Conservation (phyloP, 2,888 invertebrate species). For the Crocallis elinguaria region DNA sequence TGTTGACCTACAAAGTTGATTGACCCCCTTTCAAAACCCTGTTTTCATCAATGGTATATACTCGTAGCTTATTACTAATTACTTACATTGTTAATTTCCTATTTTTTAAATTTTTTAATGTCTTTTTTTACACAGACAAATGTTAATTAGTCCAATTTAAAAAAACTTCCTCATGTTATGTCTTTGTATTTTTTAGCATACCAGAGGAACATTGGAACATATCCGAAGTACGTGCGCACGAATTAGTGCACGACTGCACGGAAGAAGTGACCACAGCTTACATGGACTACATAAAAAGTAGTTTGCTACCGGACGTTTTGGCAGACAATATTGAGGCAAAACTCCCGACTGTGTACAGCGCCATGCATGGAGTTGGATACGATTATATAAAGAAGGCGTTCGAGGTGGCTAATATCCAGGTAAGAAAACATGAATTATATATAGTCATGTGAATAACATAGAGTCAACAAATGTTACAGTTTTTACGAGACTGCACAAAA, state of each 20-base stretch:
- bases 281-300: slow-evolving; percentile 83
- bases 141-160: no score
- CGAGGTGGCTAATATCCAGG: slow-evolving; percentile 88
- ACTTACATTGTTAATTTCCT: no score
- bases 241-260: slow-evolving; percentile 88
- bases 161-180: background rate
- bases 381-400: slow-evolving; percentile 91
- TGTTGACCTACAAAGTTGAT: no score
- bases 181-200: slow-evolving; percentile 86
- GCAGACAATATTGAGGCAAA: slow-evolving; percentile 83
- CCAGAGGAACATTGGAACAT: slow-evolving; percentile 91
- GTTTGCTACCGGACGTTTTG: slow-evolving; percentile 80
- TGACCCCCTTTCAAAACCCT: no score
- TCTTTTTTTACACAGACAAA: no score
- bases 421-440: background rate
- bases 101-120: no score
- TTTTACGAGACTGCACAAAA: no score
- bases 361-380: slow-evolving; percentile 99
- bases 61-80: no score
- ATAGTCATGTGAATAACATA: no score
- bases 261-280: slow-evolving; percentile 88
- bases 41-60: no score
- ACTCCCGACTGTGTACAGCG: slow-evolving; percentile 93
- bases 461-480: no score
- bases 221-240: slow-evolving; percentile 77